Base-by-base conservation (phyloP, 2,797 vertebrate genomes). In the Melanotaenia maccullochi region DNA sequence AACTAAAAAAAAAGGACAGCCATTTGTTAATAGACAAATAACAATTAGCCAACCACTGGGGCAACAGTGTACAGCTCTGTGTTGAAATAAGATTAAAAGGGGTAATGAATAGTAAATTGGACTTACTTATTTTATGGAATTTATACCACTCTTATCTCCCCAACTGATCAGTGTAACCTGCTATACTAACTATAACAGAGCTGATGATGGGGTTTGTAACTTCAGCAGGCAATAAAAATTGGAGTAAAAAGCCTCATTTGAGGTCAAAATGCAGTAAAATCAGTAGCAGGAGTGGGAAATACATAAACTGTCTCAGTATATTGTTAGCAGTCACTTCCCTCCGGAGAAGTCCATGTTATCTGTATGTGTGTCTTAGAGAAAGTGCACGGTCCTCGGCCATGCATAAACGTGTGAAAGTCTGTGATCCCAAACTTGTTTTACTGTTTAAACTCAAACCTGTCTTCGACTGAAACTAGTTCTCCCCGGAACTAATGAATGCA, bases 401-500 rank as follows among this genome's bases (percentile, higher is more conserved):
- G 30, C 11, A 28, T 13, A 28, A 24, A 52, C 9, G 1, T 12
- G 1, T 28, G 9, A 49, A 55, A 30, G 18, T 14, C 12, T 55
- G 28, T 6, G 25, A 30, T 30, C 14, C 28, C 22, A 55, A 4
- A 25, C 1, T 9, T 55, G 22, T 12, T 25, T 25, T 9, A 25
- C 7, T 14, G 1, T 55, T 5, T 8, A 2, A 55, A 30, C 14
- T 55, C 52, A 16, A 40, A 47, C 18, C 42, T 9, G 20, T 20
- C 18, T 47, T 47, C 20, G 6, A 13, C 1, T 55, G 28, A 55
- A 25, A 55, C 14, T 12, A 5, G 4, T 11, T 54, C 25, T 22
- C 52, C 22, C 22, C 14, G 7, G 24, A 42, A 16, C 36, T 25
- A 67, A 60, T 74, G 66, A 42, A 57, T 9, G 40, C 64, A 73